Conservation (phyloP, 2,797 vertebrate genomes). For the Macrochelys suwanniensis region DNA sequence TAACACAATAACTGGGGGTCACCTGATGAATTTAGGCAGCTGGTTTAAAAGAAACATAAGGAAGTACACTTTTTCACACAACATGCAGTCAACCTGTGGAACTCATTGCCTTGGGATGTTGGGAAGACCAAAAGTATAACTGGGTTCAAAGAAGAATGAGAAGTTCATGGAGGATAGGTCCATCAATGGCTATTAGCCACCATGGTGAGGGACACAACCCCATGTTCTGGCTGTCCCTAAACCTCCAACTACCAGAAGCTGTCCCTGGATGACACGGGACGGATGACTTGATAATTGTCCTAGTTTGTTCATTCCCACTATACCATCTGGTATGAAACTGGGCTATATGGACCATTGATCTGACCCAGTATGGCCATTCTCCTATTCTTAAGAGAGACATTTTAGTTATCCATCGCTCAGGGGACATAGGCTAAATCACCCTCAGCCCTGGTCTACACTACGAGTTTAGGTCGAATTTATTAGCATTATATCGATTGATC, state of each 20-base stretch:
- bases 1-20: neutral
- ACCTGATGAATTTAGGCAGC: neutral
- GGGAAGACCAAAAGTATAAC: neutral
- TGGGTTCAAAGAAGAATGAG: neutral
- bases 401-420: neutral
- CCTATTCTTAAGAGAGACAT: neutral
- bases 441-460: too few relatives aligned
- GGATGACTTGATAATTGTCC: neutral
- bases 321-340: neutral
- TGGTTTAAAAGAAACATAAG: neutral
- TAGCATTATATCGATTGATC: too few relatives aligned
- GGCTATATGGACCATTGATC: neutral
- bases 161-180: neutral
- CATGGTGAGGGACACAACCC: neutral
- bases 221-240: neutral
- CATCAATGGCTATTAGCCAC: neutral
- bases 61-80: neutral
- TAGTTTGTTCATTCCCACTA: neutral
- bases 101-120: neutral
- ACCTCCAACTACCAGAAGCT: neutral
- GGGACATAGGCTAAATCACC: too few relatives aligned
- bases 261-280: neutral
- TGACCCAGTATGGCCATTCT: neutral
- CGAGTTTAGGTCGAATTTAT: too few relatives aligned
- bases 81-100: too few relatives aligned